Base-by-base conservation (phyloP, 2,888 invertebrate genomes). In the Agrotis puta region DNA sequence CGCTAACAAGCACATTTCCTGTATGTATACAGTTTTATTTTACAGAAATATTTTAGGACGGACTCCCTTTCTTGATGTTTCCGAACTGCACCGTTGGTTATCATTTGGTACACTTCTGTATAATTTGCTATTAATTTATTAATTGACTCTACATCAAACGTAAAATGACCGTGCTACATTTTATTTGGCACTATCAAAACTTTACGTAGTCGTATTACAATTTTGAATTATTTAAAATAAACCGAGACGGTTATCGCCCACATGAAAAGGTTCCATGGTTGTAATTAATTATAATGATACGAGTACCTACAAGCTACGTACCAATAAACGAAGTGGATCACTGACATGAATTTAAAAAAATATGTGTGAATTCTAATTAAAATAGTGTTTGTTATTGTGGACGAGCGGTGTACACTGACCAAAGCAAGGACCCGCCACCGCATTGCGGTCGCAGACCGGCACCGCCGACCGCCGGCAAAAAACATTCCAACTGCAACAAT, bases 401-500 rank as follows among this genome's bases (percentile, higher is more conserved):
- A 71, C 50, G 43, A 39, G 66, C 24, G 57, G 63, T 66, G 16
- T 63, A 74, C 67, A 77, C 70, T 65, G 20, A 77, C 70, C 65
- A 18, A 71, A 51, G 63, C 81, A 84, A 86, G 83, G 86, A 74
- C 77, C 73, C 24, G 64, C 43, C 70, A 85, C 86, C 85, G 83
- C 87, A 88, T 67, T 85, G 86, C 81, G 87, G 88, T 84, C 67
- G 47, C 47, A 61, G 58, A 54, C 48, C 48, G 59, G 39, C 39
- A 39, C 39, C 24, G 68, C 45, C 68, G 70, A 74, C 68, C 43
- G 67, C 64, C 57, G 67, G 74, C 77, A 77, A 61, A 77, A 64
- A 73, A 48, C 22, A 61, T 43, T 54, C 75, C 69, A 77, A 76
- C 45, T 67, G 64, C 71, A 51, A 43, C 59, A 61, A 57, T 54